Conservation (phyloP, 2,888 invertebrate species). For the Tortricodes alternella region DNA sequence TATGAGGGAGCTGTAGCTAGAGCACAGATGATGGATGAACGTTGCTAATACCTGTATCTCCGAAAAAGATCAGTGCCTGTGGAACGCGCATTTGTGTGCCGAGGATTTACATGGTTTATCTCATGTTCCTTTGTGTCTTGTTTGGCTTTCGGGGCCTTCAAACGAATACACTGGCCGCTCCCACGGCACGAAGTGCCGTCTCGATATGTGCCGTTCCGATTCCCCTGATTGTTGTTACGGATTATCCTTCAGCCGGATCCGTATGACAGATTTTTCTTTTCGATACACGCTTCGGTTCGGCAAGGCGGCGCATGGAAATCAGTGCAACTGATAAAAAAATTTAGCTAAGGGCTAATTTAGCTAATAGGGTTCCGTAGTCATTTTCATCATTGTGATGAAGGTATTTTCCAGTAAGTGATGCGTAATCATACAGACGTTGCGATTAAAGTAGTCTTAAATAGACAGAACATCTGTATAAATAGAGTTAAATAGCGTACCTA, state of each 20-base stretch:
- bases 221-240: conserved; percentile 24
- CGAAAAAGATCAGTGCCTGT: conserved; percentile 34
- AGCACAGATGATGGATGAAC: conserved; percentile 28
- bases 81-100: conserved; percentile 56
- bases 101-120: conserved; percentile 61
- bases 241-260: conserved; percentile 19
- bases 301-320: too few species aligned
- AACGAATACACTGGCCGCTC: conserved; percentile 7
- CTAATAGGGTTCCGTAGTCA: too few species aligned
- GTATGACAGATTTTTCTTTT: conserved; percentile 24
- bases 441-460: too few species aligned
- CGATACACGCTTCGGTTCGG: too few species aligned
- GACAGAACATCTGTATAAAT: too few species aligned
- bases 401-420: too few species aligned
- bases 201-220: conserved; percentile 17
- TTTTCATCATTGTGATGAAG: too few species aligned
- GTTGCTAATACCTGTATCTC: conserved; percentile 20
- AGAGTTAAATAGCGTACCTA: too few species aligned
- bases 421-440: too few species aligned
- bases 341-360: too few species aligned
- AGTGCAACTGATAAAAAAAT: too few species aligned
- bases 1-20: conserved; percentile 8
- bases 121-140: conserved; percentile 53
- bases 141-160: conserved; percentile 46
- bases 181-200: conserved; percentile 13